Evolutionary conservation across 2,888 invertebrate genomes (phyloP).

Genomic region (Harpalus rubripes): DNA sequence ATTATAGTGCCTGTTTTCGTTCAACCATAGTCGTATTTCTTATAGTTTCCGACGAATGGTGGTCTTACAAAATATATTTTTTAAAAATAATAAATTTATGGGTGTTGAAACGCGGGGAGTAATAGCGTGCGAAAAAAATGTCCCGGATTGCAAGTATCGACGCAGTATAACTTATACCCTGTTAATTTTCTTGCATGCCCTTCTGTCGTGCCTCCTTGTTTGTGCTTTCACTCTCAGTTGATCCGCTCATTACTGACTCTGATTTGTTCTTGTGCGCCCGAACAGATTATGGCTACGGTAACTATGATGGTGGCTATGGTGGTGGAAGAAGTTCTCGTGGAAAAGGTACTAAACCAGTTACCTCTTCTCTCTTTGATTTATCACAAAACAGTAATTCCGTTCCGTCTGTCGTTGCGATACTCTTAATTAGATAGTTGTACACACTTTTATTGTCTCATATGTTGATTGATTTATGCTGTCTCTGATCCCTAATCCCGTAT

Average conservation of each 20-base stretch:
- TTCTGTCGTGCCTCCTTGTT: background rate
- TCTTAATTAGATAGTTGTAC: background rate
- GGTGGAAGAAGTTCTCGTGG: conserved; percentile 91
- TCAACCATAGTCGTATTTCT: too few species aligned
- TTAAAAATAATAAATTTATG: too few species aligned
- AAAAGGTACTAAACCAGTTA: conserved; percentile 87
- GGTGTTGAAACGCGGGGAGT: too few species aligned
- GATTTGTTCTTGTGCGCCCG: conserved; percentile 79
- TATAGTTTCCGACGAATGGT: too few species aligned
- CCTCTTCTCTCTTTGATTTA: conserved; percentile 72
- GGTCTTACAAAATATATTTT: too few species aligned
- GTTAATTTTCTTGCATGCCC: conserved; percentile 21
- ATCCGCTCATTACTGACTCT: conserved; percentile 45
- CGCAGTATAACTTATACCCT: too few species aligned
- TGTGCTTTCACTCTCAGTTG: conserved; percentile 32
- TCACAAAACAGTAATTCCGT: conserved; percentile 58
- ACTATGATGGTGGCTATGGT: conserved; percentile 92
- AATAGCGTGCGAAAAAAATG: too few species aligned
- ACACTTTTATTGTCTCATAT: conserved; percentile 39
- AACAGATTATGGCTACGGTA: conserved; percentile 93
- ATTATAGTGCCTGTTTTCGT: too few species aligned
- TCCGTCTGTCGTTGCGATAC: conserved; percentile 50
- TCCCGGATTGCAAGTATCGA: too few species aligned
- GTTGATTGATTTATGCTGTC: conserved; percentile 25
- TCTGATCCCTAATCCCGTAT: conserved; percentile 17